Percentiles rank a stretch among this genome's conserved stretches.
Conservation (phyloP, 2,888 invertebrate genomes). For the Lithodes maja region DNA sequence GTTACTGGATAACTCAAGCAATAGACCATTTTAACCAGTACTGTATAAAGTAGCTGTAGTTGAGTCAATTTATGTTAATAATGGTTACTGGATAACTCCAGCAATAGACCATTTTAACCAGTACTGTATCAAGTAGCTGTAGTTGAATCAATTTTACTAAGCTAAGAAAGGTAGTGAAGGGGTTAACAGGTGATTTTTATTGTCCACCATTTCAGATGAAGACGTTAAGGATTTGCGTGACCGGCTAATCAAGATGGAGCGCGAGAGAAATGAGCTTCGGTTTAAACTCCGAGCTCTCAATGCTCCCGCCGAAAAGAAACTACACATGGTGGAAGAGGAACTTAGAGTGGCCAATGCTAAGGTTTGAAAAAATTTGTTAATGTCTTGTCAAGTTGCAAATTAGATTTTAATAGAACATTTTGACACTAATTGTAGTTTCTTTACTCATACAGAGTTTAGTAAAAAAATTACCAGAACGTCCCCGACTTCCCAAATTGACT, state of each 20-base stretch:
- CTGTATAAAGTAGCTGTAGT: neutral
- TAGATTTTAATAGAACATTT: too few species aligned
- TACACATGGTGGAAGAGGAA: slow-evolving; percentile 24
- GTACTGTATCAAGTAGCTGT: neutral
- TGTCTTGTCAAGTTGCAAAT: too few species aligned
- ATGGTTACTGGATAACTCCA: neutral
- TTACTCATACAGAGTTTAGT: too few species aligned
- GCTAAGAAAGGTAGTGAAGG: neutral
- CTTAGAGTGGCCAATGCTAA: slow-evolving; percentile 44
- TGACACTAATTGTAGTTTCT: too few species aligned
- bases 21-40: neutral
- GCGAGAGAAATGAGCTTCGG: slow-evolving; percentile 48
- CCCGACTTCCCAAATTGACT: too few species aligned
- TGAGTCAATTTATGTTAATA: neutral
- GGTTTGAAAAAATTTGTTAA: slow-evolving; percentile 13
- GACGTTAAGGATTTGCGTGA: neutral
- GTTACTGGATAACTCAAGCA: neutral
- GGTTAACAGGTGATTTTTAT: too few species aligned
- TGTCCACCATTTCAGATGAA: neutral
- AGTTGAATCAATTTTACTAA: neutral
- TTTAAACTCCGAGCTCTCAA: slow-evolving; percentile 48
- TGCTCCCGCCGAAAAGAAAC: slow-evolving; percentile 50
- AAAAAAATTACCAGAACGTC: too few species aligned
- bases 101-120: neutral
- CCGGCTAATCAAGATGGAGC: slow-evolving; percentile 4